Conservation (phyloP, 2,113 vertebrate species). For the Gadus chalcogrammus region DNA sequence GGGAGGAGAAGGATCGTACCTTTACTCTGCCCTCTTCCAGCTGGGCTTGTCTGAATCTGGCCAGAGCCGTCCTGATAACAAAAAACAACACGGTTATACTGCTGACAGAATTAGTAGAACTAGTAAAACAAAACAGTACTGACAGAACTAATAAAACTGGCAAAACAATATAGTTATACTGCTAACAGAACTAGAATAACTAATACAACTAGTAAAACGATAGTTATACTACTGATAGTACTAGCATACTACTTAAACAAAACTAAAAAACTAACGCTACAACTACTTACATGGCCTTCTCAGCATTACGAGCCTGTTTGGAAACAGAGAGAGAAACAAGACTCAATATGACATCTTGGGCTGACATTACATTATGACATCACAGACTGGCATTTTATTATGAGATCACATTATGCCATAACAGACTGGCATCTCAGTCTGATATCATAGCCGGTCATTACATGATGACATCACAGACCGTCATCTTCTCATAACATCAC, state of each 20-base stretch:
- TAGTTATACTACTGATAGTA: not conserved
- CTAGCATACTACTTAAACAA: too few species aligned
- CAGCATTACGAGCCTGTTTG: constrained; percentile 87
- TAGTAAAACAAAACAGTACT: not conserved
- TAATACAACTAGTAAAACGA: too few species aligned
- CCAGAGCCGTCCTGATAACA: constrained; percentile 88
- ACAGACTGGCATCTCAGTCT: too few species aligned
- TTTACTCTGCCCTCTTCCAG: constrained; percentile 94
- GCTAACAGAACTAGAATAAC: too few species aligned
- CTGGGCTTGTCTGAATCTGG: constrained; percentile 95
- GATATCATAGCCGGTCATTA: too few species aligned
- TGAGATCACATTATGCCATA: not conserved
- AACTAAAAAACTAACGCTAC: not conserved
- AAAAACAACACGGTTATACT: constrained; percentile 4
- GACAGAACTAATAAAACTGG: not conserved
- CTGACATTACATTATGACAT: not conserved
- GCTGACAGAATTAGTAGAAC: not conserved
- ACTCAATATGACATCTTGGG: not conserved
- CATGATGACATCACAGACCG: too few species aligned
- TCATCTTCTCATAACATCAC: too few species aligned
- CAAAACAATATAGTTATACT: too few species aligned
- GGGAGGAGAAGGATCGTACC: constrained; percentile 61
- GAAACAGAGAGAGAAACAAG: too few species aligned
- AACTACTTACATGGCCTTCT: constrained; percentile 91
- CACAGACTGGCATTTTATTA: not conserved